phyloP scores from a whole-genome alignment of 2,113 vertebrate genomes.

The Sialia sialis region DNA sequence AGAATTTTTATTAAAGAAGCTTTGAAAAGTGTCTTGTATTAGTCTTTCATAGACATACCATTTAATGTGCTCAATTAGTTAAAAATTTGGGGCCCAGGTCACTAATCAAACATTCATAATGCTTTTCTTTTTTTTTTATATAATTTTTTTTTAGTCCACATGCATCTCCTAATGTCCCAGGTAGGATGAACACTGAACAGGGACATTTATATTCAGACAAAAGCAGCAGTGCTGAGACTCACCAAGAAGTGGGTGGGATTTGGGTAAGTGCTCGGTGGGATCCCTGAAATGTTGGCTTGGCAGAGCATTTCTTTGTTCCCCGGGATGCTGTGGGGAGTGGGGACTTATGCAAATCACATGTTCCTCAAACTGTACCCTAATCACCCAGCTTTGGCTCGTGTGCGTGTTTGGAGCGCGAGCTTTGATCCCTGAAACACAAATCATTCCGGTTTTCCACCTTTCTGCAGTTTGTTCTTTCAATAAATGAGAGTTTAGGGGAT shows the following conservation, averaged over 20 bases:
- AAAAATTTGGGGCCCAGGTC: slow-evolving; percentile 63
- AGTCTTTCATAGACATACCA: slow-evolving; percentile 69
- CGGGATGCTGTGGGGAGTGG: neutral
- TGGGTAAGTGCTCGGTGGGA: slow-evolving; percentile 37
- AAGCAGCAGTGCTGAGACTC: slow-evolving; percentile 23
- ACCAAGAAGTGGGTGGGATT: slow-evolving; percentile 51
- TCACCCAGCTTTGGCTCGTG: neutral
- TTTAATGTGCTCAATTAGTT: slow-evolving; percentile 78
- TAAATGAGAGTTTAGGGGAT: neutral
- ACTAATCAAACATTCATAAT: slow-evolving; percentile 43
- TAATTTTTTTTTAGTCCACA: neutral
- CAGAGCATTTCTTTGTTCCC: slow-evolving; percentile 62
- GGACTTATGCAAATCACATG: slow-evolving; percentile 24
- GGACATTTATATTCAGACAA: slow-evolving; percentile 49
- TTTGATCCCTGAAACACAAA: neutral
- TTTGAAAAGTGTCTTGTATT: slow-evolving; percentile 80
- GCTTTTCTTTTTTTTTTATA: neutral
- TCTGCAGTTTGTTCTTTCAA: neutral
- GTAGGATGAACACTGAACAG: slow-evolving; percentile 49
- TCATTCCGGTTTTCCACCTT: neutral
- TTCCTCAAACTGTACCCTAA: neutral
- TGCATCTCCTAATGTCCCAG: slow-evolving; percentile 47
- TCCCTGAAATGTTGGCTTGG: slow-evolving; percentile 19
- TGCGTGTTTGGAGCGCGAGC: rapidly evolving
- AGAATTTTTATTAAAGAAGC: slow-evolving; percentile 84